These are phyloP conservation scores for Megalonaias nervosa DNA, from an alignment of 1,140 invertebrate species.

Conservation along the genomic window DNA sequence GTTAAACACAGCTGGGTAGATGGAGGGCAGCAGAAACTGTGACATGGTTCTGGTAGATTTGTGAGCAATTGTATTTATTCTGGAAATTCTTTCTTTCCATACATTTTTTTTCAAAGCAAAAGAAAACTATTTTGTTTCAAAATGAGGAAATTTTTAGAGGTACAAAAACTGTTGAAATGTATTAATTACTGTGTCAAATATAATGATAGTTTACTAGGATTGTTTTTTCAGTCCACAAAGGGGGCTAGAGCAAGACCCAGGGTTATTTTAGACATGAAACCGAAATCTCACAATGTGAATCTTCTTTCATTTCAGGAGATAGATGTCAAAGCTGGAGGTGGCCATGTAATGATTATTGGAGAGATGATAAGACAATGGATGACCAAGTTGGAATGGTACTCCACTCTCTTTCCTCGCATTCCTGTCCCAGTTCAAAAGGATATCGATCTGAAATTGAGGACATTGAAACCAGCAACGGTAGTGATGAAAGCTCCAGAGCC, in stretches of 20 bases:
- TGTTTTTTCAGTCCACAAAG: constrained; percentile 14
- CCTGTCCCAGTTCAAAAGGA: constrained; percentile 97
- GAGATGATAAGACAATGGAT: constrained; percentile 94
- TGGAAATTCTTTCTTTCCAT: no score
- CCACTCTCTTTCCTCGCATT: constrained; percentile 97
- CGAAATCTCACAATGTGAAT: not conserved
- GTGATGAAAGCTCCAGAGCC: constrained; percentile 10
- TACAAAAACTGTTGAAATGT: no score
- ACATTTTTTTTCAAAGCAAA: no score
- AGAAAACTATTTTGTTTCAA: no score
- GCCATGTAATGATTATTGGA: constrained; percentile 94
- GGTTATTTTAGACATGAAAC: not conserved
- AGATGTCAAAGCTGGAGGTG: constrained; percentile 97
- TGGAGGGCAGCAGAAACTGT: no score
- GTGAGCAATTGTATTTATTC: no score
- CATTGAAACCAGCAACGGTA: constrained; percentile 18
- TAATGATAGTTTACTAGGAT: no score
- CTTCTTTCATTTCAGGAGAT: constrained; percentile 79
- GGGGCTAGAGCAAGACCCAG: constrained; percentile 54
- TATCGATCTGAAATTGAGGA: constrained; percentile 62
- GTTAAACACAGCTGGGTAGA: no score
- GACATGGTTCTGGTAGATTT: no score
- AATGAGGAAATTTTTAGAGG: no score
- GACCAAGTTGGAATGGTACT: constrained; percentile 94
- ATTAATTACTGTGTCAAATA: no score